These are phyloP conservation scores for Coregonus ussuriensis DNA, from an alignment of 2,797 vertebrate genomes.

Conservation along the genomic window DNA sequence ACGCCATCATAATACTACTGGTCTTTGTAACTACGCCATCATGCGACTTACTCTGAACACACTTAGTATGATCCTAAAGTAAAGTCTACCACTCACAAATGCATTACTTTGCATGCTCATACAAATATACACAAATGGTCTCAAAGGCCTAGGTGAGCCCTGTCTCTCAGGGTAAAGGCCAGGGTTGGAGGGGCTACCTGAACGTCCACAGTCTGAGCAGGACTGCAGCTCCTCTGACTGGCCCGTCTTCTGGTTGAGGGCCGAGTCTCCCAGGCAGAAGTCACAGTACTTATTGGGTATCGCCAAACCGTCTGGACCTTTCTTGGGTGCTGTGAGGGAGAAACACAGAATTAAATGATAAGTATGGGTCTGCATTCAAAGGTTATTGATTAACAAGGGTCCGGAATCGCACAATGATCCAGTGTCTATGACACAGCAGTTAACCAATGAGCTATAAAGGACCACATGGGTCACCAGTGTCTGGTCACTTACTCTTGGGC, in stretches of 20 bases:
- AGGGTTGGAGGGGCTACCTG: slow-evolving; percentile 71
- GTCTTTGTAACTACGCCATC: no score
- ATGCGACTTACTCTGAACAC: no score
- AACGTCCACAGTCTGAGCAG: slow-evolving; percentile 95
- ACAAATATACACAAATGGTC: no score
- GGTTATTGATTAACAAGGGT: not conserved
- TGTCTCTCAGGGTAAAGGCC: no score
- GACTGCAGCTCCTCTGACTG: slow-evolving; percentile 93
- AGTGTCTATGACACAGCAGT: no score
- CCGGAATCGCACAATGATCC: no score
- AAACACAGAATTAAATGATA: not conserved
- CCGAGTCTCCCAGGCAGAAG: slow-evolving; percentile 94
- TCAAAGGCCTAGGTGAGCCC: no score
- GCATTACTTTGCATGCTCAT: no score
- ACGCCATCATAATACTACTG: no score
- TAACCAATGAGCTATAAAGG: no score
- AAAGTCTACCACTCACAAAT: not conserved
- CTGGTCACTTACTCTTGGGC: slow-evolving; percentile 82
- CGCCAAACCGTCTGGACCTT: slow-evolving; percentile 89
- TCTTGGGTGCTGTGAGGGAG: slow-evolving; percentile 79
- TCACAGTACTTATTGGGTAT: slow-evolving; percentile 96
- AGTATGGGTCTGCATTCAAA: not conserved
- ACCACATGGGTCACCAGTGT: not conserved
- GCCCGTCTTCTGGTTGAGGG: slow-evolving; percentile 92
- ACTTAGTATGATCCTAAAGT: no score